Percentiles rank a stretch among this genome's conserved stretches.
Evolutionary conservation across 2,797 vertebrate species (phyloP).

Genomic region (Tokudaia tokunoshimensis): DNA sequence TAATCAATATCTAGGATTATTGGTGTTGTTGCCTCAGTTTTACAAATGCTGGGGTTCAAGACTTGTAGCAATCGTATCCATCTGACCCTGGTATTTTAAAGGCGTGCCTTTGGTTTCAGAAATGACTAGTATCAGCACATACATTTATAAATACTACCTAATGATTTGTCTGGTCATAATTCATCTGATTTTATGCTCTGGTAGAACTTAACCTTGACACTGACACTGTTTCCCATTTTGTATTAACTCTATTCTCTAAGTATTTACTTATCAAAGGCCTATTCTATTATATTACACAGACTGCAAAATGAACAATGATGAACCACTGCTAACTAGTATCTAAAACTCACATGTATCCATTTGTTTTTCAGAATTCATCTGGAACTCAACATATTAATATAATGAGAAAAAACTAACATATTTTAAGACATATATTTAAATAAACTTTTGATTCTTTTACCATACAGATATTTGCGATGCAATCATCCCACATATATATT

Average conservation of each 20-base stretch:
- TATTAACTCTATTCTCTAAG: background rate
- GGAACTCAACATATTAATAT: background rate
- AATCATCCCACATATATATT: conserved; percentile 6
- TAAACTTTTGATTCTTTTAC: background rate
- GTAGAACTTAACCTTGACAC: background rate
- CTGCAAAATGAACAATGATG: background rate
- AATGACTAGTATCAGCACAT: background rate
- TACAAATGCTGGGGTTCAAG: background rate
- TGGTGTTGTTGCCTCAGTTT: background rate
- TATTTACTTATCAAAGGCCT: background rate
- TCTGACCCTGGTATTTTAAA: background rate
- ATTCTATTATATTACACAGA: background rate
- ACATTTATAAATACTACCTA: background rate
- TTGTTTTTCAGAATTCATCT: background rate
- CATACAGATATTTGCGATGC: background rate
- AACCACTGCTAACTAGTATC: background rate
- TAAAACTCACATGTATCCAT: background rate
- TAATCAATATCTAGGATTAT: background rate
- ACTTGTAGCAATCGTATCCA: background rate
- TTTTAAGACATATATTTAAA: background rate
- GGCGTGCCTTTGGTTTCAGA: conserved; percentile 1
- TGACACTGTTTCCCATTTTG: background rate
- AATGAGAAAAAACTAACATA: background rate
- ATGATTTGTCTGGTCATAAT: background rate
- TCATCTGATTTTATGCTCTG: background rate